phyloP scores from a whole-genome alignment of 35 echinoderm and acorn worm genomes.

The Amphiura filiformis region DNA sequence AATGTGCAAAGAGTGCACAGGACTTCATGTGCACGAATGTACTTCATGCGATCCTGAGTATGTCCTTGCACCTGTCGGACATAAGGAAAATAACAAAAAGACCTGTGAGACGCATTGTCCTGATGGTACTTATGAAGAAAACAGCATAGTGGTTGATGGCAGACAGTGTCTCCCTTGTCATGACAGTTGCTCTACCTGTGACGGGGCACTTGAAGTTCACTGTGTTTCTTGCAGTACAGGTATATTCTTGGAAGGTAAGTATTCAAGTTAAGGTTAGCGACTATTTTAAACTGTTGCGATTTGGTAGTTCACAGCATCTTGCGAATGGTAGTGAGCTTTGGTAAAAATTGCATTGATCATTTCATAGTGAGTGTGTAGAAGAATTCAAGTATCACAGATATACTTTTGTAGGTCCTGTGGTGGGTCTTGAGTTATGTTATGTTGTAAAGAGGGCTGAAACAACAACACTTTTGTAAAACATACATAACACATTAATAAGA shows the following conservation, averaged over 20 bases:
- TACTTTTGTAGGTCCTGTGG: too few relatives aligned
- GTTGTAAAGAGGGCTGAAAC: too few relatives aligned
- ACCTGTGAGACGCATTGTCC: constrained; percentile 30
- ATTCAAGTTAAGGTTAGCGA: not conserved
- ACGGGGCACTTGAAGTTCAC: not conserved
- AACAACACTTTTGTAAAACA: too few relatives aligned
- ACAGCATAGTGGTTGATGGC: too few relatives aligned
- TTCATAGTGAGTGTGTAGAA: not conserved
- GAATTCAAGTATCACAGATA: not conserved
- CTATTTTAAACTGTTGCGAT: not conserved
- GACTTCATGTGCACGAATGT: not conserved
- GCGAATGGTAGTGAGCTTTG: too few relatives aligned
- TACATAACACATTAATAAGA: too few relatives aligned
- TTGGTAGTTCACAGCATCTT: not conserved
- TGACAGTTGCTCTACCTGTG: constrained; percentile 10
- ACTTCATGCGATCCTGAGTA: constrained; percentile 24
- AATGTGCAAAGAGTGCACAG: constrained; percentile 30
- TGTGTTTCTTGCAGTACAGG: not conserved
- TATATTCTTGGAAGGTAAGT: constrained; percentile 7
- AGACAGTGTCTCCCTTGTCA: too few relatives aligned
- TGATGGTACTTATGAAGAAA: not conserved
- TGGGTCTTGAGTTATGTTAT: too few relatives aligned
- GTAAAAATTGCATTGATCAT: too few relatives aligned
- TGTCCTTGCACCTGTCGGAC: not conserved
- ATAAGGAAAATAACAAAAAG: not conserved